These are phyloP conservation scores for Muscicapa comitata DNA, from an alignment of 2,797 vertebrate genomes.

Conservation along the genomic window DNA sequence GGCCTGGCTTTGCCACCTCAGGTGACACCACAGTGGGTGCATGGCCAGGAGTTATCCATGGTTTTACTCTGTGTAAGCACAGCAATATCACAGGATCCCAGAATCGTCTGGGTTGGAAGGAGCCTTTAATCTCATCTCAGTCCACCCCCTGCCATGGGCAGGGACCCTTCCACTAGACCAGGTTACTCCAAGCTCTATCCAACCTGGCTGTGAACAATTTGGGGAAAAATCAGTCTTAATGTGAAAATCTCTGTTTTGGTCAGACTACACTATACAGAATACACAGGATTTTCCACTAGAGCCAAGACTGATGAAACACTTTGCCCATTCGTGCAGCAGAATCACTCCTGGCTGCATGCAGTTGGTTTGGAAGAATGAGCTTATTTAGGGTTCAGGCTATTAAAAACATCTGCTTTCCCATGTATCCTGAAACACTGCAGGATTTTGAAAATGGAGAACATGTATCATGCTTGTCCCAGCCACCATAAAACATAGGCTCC, in stretches of 20 bases:
- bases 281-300: neutral
- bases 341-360: neutral
- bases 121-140: neutral
- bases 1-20: no score
- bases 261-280: neutral
- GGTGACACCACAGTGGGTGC: no score
- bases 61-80: neutral
- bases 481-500: neutral
- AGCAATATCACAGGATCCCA: neutral
- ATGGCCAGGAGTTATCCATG: neutral
- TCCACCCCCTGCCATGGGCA: neutral
- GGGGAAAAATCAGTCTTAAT: neutral
- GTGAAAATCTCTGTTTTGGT: neutral
- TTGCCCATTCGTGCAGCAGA: neutral
- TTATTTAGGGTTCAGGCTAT: conserved; percentile 28
- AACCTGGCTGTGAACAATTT: neutral
- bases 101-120: neutral
- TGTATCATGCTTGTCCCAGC: neutral
- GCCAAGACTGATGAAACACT: neutral
- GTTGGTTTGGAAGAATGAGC: neutral
- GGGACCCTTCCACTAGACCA: neutral
- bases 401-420: conserved; percentile 59
- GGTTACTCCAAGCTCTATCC: neutral
- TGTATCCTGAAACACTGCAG: neutral
- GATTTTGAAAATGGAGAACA: neutral